Percentiles rank a stretch among this genome's conserved stretches.
These are phyloP conservation scores for Plecturocebus donacophilus DNA, from an alignment of 2,113 vertebrate genomes.

Conservation along the genomic window DNA sequence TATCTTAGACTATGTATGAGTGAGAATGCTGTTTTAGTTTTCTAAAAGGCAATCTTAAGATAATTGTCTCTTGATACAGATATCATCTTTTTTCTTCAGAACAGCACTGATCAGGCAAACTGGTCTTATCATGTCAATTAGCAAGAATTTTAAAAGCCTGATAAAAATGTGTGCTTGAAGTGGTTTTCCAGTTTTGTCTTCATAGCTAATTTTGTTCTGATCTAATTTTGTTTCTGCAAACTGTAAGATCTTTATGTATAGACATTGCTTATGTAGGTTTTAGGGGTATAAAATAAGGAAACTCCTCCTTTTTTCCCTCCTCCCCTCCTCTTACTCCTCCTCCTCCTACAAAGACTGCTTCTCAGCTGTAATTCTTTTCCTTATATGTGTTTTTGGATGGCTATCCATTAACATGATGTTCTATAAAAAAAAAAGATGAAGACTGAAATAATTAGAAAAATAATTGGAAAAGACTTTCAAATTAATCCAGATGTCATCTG, in stretches of 20 bases:
- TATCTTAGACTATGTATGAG: neutral
- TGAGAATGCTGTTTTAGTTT: neutral
- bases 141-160: neutral
- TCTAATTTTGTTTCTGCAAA: neutral
- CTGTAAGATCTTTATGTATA: neutral
- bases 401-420: neutral
- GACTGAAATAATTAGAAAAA: slow-evolving; percentile 43
- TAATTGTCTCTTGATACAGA: neutral
- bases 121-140: neutral
- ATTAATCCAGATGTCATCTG: slow-evolving; percentile 47
- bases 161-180: neutral
- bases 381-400: neutral
- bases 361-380: neutral
- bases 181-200: neutral
- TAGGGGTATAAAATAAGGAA: neutral
- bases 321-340: accelerated
- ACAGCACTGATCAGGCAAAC: neutral
- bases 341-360: neutral
- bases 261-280: neutral
- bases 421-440: neutral
- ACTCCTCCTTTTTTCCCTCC: neutral
- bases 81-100: neutral
- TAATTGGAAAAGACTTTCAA: slow-evolving; percentile 58
- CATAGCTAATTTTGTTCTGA: neutral
- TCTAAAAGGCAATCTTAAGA: neutral